Evolutionary conservation across 2,797 vertebrate species (phyloP).

Genomic region (Onychomys torridus): DNA sequence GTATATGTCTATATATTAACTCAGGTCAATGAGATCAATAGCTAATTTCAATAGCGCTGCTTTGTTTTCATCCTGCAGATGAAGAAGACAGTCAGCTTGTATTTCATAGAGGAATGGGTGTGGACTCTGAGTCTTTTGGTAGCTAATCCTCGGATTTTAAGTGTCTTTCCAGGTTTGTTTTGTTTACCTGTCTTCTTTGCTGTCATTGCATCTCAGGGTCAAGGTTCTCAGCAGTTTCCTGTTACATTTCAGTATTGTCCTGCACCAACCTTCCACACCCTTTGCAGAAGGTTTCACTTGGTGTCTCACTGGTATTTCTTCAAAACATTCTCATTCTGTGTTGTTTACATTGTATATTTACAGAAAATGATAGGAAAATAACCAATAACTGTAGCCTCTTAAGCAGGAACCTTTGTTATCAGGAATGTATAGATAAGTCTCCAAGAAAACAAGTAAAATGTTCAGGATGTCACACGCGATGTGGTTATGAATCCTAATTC

Average conservation of each 20-base stretch:
- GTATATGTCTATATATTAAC: neutral
- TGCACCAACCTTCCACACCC: neutral
- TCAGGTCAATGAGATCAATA: neutral
- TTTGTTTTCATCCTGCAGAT: neutral
- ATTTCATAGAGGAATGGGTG: no score
- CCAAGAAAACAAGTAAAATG: neutral
- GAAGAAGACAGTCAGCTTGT: neutral
- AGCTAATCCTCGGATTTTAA: neutral
- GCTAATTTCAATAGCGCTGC: slow-evolving; percentile 28
- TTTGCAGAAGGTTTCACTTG: neutral
- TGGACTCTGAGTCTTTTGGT: neutral
- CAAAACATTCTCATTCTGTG: neutral
- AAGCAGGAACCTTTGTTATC: neutral
- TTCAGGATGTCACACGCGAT: neutral
- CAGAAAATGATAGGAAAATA: neutral
- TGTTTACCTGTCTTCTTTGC: neutral
- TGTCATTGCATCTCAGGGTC: neutral
- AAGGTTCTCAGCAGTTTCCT: neutral
- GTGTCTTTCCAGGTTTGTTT: neutral
- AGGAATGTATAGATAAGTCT: neutral
- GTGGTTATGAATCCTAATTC: neutral
- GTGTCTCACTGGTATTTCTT: neutral
- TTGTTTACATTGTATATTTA: slow-evolving; percentile 5
- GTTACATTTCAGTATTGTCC: neutral
- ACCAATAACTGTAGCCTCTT: neutral